Conservation (phyloP, 2,797 vertebrate genomes). For the Eospalax fontanierii region DNA sequence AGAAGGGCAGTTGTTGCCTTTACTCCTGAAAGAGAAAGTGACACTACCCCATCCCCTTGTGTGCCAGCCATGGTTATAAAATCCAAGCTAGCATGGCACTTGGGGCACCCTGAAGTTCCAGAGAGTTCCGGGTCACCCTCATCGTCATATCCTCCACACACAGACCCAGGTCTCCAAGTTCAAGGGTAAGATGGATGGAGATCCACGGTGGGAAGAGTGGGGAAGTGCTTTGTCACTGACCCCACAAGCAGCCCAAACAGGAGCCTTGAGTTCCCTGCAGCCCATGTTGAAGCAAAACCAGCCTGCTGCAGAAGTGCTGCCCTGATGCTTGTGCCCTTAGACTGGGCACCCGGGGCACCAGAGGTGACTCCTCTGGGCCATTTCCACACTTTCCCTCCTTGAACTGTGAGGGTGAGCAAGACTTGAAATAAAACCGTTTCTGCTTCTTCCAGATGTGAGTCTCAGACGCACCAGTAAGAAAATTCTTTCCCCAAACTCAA, state of each 20-base stretch:
- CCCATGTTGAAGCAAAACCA: not conserved
- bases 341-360: not conserved
- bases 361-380: not conserved
- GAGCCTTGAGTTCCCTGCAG: not conserved
- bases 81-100: not conserved
- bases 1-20: not conserved
- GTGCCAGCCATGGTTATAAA: not conserved
- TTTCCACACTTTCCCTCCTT: not conserved
- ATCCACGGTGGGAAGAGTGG: not conserved
- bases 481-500: not conserved
- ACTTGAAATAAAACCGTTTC: not conserved
- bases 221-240: conserved; percentile 60
- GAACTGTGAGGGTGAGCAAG: not conserved
- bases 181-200: not conserved
- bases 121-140: not conserved
- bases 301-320: not conserved
- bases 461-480: not conserved
- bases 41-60: not conserved
- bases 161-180: not conserved
- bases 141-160: not conserved
- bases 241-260: not conserved
- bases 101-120: not conserved
- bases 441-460: not conserved
- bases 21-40: not conserved
- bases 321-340: not conserved